Base-by-base conservation (phyloP, 2,797 vertebrate species). In the Delichon dasypus region DNA sequence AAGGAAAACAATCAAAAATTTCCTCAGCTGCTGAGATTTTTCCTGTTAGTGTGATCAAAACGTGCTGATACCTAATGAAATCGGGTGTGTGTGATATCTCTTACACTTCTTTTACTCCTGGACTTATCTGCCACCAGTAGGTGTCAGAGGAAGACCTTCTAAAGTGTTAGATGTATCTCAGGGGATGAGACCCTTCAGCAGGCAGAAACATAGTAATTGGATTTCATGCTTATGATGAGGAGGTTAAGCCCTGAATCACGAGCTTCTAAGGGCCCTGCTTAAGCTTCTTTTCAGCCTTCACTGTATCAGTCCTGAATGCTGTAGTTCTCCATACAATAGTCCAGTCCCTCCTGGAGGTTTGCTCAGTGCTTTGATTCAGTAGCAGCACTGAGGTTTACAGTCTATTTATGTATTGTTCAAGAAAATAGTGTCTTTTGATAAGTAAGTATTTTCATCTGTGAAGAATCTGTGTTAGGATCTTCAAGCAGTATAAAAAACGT, bases 111-210 rank as follows among this genome's bases (percentile, higher is more conserved):
- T 90, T 90, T 40, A 22, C 6, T 92, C 9, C 61, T 57, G 30
- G 16, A 5, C 11, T 89, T 87, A 38, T 72, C 34, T 78, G 36
- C 72, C 83, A 80, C 90, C 76, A 87, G 70, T 80, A 93, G 86
- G 62, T 85, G 87, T 84, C 92, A 95, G 32, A 72, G 73, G 47
- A 45, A 94, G 65, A 70, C 73, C 83, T 80, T 62, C 22, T 67
- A 73, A 80, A 78, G 13, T 7, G 16, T 74, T 89, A 51, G 54
- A 72, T 44, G 53, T 47, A 21, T 82, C 86, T 71, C 78, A 77
- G 54, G 32, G 34, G 30, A 80, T 29, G 54, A 92, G 91, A 83
- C 40, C 16, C 20, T 71, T 87, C 42, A 72, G 54, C 30, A 88
- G 71, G 27, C 60, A 92, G 72, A 85, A 85, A 76, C 1, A 7